These are phyloP conservation scores for Rhopilema esculentum DNA, from an alignment of 30 jellyfish, hydroid and myxozoan genomes.

Conservation along the genomic window DNA sequence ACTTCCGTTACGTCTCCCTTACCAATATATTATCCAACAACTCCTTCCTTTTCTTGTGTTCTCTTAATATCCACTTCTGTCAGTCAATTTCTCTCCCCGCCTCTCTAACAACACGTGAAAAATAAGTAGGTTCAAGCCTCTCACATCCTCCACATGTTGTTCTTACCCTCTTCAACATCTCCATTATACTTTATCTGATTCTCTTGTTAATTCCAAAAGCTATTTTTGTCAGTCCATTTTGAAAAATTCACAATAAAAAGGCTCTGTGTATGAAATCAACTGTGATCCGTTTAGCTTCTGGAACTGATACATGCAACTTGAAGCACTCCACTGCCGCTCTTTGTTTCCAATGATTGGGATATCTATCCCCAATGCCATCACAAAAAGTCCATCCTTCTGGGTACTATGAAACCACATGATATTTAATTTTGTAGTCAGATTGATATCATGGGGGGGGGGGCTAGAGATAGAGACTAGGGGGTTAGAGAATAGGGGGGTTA, in stretches of 20 bases:
- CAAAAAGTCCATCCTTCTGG: constrained; percentile 26
- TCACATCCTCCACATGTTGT: too few species aligned
- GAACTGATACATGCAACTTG: neutral
- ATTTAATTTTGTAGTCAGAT: neutral
- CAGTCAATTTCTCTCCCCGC: too few species aligned
- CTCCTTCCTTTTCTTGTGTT: too few species aligned
- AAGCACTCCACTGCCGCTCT: neutral
- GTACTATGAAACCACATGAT: neutral
- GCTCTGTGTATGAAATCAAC: neutral
- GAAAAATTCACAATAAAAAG: constrained; percentile 15
- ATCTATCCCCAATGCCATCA: constrained; percentile 18
- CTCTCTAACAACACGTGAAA: too few species aligned
- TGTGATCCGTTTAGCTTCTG: constrained; percentile 6
- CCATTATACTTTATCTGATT: neutral
- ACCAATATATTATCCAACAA: too few species aligned
- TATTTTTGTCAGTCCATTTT: neutral
- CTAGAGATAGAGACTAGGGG: neutral
- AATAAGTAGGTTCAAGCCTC: too few species aligned
- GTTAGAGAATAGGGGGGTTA: too few species aligned
- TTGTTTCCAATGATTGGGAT: neutral
- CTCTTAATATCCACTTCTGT: too few species aligned
- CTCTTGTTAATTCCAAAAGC: neutral
- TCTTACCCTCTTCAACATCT: neutral
- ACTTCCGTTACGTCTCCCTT: too few species aligned
- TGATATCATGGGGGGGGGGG: neutral